phyloP scores from a whole-genome alignment of 2,888 invertebrate genomes.

The Sceliomorpha sp. region DNA sequence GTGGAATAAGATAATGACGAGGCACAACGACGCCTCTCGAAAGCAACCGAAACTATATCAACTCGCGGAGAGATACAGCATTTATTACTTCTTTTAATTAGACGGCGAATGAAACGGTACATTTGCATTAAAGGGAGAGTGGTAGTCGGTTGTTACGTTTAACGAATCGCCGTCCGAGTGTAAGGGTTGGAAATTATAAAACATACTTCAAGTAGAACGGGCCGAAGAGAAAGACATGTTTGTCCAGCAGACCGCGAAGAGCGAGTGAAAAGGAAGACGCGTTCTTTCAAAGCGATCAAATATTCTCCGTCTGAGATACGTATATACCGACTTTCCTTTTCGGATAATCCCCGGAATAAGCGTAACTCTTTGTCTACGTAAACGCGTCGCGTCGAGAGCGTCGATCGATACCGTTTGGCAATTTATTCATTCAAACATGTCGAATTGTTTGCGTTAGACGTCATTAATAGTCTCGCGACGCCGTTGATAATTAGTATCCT shows the following conservation, averaged over 20 bases:
- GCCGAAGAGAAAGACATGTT: constrained; percentile 13
- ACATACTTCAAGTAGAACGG: constrained; percentile 26
- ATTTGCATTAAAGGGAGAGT: constrained; percentile 29
- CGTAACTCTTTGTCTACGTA: too few relatives aligned
- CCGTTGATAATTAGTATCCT: too few relatives aligned
- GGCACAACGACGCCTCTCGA: constrained; percentile 2
- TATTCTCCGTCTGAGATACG: constrained; percentile 16
- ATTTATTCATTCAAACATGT: too few relatives aligned
- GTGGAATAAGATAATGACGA: constrained; percentile 4
- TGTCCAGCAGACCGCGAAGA: too few relatives aligned
- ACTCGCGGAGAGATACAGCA: constrained; percentile 18
- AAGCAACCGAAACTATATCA: constrained; percentile 11
- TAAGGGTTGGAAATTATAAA: constrained; percentile 26
- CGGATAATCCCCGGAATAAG: too few relatives aligned
- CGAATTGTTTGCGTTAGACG: too few relatives aligned
- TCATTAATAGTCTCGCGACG: too few relatives aligned
- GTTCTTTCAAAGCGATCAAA: constrained; percentile 35
- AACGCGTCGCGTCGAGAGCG: too few relatives aligned
- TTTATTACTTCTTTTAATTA: constrained; percentile 43
- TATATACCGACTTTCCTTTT: too few relatives aligned
- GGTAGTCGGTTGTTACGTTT: constrained; percentile 29
- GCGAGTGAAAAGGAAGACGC: constrained; percentile 5
- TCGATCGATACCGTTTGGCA: too few relatives aligned
- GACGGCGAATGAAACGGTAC: constrained; percentile 35
- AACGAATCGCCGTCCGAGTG: constrained; percentile 19